phyloP scores from a whole-genome alignment of 2,113 vertebrate species.

The Thunnus thynnus region DNA sequence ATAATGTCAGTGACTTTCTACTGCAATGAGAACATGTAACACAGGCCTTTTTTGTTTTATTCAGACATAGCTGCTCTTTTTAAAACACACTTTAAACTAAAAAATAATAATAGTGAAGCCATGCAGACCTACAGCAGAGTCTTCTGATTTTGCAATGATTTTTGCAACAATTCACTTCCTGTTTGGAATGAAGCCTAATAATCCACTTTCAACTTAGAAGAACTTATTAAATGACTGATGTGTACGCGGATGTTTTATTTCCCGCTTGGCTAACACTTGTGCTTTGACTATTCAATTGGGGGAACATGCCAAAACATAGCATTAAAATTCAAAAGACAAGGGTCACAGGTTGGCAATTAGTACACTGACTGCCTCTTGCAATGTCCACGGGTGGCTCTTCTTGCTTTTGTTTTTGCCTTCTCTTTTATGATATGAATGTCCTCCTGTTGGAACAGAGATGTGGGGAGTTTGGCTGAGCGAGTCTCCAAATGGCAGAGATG shows the following conservation, averaged over 20 bases:
- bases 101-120: too few relatives aligned
- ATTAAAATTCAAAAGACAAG: conserved; percentile 54
- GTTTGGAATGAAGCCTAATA: not conserved
- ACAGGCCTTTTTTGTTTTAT: not conserved
- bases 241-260: conserved; percentile 19
- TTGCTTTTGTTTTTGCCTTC: conserved; percentile 42
- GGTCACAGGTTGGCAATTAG: conserved; percentile 57
- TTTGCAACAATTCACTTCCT: too few relatives aligned
- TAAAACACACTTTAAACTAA: too few relatives aligned
- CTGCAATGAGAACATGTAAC: not conserved
- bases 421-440: conserved; percentile 30
- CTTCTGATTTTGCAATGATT: too few relatives aligned
- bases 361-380: conserved; percentile 31
- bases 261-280: conserved; percentile 9
- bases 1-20: not conserved
- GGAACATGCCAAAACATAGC: conserved; percentile 50
- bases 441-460: conserved; percentile 42
- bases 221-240: conserved; percentile 14
- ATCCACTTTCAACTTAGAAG: not conserved
- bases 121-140: too few relatives aligned
- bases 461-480: conserved; percentile 38
- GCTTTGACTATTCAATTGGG: conserved; percentile 23
- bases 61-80: not conserved
- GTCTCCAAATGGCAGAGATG: conserved; percentile 51
- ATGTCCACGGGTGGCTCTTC: conserved; percentile 27